A percentile compares a stretch with the other conserved stretches of the same genome.
phyloP scores from a whole-genome alignment of 30 jellyfish, hydroid and myxozoan species.

The Phacellophora camtschatica region DNA sequence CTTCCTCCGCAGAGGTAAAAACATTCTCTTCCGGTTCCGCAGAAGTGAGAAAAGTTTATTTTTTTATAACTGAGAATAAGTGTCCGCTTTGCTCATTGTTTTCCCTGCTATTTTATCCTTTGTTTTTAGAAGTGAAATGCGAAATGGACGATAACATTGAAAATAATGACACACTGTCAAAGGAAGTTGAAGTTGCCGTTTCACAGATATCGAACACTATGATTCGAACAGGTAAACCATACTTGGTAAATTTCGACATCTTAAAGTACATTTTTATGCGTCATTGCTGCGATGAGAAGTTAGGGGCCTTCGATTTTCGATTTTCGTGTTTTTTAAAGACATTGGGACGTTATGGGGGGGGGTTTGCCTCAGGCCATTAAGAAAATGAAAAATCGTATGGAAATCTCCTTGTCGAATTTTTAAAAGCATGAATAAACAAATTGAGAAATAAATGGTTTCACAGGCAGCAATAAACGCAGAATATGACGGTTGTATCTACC shows the following conservation, averaged over 20 bases:
- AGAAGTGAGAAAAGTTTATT: no score
- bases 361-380: neutral
- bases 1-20: no score
- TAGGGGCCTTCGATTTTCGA: neutral
- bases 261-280: no score
- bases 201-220: neutral
- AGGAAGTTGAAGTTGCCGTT: neutral
- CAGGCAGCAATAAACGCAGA: neutral
- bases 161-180: neutral
- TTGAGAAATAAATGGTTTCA: neutral
- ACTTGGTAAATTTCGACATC: no score
- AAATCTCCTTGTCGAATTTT: neutral
- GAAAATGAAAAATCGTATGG: neutral
- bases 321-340: no score
- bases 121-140: conserved; percentile 35
- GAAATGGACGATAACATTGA: conserved; percentile 9
- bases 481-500: neutral
- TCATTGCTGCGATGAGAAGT: no score
- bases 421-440: neutral
- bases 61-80: no score
- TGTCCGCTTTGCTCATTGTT: neutral
- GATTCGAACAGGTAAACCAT: neutral
- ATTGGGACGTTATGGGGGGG: neutral
- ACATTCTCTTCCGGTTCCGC: no score
- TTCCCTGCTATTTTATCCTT: no score